Evolutionary conservation across 30 jellyfish, hydroid and myxozoan species (phyloP).

Genomic region (Turritopsis rubra): DNA sequence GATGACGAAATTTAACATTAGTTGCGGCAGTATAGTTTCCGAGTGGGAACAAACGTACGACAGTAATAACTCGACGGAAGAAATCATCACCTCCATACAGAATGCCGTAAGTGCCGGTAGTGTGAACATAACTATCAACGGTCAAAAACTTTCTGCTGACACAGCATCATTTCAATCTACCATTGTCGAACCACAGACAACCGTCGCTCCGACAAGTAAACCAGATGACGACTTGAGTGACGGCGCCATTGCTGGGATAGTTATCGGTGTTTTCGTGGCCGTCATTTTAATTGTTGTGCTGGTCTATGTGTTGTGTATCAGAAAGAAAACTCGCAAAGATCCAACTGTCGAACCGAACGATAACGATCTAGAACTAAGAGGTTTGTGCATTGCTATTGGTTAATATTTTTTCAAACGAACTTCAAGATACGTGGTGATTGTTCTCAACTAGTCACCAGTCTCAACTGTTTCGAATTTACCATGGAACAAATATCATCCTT

Average conservation of each 20-base stretch:
- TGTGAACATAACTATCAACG: neutral
- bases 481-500: neutral
- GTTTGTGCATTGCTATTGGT: neutral
- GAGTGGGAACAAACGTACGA: conserved; percentile 4
- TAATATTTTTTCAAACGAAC: neutral
- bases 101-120: neutral
- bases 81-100: neutral
- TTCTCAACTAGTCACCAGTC: too few relatives aligned
- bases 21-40: conserved; percentile 45
- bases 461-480: too few relatives aligned
- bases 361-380: conserved; percentile 33
- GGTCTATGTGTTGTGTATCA: conserved; percentile 26
- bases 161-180: conserved; percentile 22
- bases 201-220: conserved; percentile 11
- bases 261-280: conserved; percentile 36
- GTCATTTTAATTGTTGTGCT: conserved; percentile 25
- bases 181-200: conserved; percentile 18
- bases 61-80: neutral
- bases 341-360: conserved; percentile 60
- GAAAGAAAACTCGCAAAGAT: conserved; percentile 50
- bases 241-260: conserved; percentile 74
- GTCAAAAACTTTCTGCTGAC: neutral
- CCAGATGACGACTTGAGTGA: conserved; percentile 41
- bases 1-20: conserved; percentile 12
- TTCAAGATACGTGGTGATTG: neutral